These are phyloP conservation scores for Lepus europaeus DNA, from an alignment of 2,113 vertebrate species.

Conservation along the genomic window DNA sequence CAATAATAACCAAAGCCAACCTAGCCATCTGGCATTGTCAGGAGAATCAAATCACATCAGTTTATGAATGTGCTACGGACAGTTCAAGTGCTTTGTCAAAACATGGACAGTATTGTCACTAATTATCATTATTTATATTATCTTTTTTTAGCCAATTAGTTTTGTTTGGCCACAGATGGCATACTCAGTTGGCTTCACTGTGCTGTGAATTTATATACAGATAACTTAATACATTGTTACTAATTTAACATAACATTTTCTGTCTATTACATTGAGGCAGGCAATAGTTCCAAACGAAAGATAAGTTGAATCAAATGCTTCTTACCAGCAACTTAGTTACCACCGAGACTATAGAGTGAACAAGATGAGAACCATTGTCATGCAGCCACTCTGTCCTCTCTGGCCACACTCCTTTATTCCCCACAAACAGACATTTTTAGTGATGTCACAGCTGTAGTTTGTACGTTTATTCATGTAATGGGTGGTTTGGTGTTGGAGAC, in stretches of 20 bases:
- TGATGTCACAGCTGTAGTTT: not conserved
- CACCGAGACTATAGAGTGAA: not conserved
- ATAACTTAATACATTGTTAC: not conserved
- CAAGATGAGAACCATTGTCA: not conserved
- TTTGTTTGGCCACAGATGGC: not conserved
- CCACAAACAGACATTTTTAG: not conserved
- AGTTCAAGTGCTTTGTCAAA: constrained; percentile 1
- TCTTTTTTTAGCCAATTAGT: not conserved
- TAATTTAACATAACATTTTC: not conserved
- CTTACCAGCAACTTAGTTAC: not conserved
- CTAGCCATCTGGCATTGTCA: not conserved
- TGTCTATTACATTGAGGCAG: not conserved
- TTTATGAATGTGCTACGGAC: not conserved
- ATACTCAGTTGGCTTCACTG: not conserved
- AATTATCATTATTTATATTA: constrained; percentile 12
- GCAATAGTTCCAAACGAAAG: not conserved
- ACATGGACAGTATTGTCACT: not conserved
- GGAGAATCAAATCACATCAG: not conserved
- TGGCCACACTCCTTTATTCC: not conserved
- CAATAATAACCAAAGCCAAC: not conserved
- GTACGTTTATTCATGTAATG: not conserved
- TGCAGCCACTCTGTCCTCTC: not conserved
- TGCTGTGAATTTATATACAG: not conserved
- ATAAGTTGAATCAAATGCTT: not conserved
- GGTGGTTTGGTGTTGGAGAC: not conserved